Percentiles rank a stretch among this genome's conserved stretches.
Conservation (phyloP, 2,113 vertebrate species). For the Barbus barbus region DNA sequence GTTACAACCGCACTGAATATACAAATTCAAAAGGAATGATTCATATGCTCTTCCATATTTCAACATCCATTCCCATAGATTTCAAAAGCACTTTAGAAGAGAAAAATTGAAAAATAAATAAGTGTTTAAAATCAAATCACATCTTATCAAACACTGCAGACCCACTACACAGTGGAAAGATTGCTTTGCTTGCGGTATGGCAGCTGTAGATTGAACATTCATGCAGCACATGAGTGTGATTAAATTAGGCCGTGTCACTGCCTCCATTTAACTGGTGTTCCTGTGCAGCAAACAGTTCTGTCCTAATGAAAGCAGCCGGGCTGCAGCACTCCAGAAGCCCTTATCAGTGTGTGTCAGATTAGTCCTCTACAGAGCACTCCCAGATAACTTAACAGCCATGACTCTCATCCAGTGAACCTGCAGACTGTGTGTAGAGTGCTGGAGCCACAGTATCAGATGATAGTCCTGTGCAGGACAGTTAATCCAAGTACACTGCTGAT, state of each 20-base stretch:
- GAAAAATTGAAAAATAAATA: neutral
- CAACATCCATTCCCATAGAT: neutral
- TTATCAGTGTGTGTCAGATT: slow-evolving; percentile 38
- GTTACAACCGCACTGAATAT: neutral
- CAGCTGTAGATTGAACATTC: slow-evolving; percentile 14
- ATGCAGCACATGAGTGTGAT: slow-evolving; percentile 15
- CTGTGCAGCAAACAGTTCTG: slow-evolving; percentile 14
- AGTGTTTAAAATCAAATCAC: neutral
- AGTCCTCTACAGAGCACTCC: neutral
- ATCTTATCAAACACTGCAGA: neutral
- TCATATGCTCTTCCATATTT: neutral
- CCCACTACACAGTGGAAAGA: neutral
- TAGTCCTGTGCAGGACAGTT: neutral
- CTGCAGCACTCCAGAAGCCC: slow-evolving; percentile 13
- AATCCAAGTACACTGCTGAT: neutral
- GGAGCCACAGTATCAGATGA: neutral
- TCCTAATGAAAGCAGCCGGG: slow-evolving; percentile 9
- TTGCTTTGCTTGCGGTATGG: slow-evolving; percentile 2
- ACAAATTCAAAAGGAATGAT: neutral
- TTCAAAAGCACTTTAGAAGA: neutral
- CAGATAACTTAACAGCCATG: slow-evolving; percentile 19
- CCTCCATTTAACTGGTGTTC: slow-evolving; percentile 13
- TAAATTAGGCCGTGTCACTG: slow-evolving; percentile 9
- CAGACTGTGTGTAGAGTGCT: neutral
- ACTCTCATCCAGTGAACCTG: neutral